Evolutionary conservation across 2,113 vertebrate genomes (phyloP).

Genomic region (Bufo bufo): DNA sequence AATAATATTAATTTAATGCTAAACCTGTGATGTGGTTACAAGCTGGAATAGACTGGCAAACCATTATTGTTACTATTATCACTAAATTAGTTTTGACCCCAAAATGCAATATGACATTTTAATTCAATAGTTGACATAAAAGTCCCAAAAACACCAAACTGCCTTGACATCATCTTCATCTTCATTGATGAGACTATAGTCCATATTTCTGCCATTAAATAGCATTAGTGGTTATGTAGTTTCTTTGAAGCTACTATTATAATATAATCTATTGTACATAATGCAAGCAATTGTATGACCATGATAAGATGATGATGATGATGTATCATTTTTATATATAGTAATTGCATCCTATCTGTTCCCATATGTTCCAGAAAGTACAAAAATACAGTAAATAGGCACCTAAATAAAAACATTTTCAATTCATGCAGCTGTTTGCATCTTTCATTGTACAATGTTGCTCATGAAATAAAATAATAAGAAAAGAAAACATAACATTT

Average conservation of each 20-base stretch:
- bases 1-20: not conserved
- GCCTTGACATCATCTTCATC: not conserved
- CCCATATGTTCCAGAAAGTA: not conserved
- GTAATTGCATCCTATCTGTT: not conserved
- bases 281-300: not conserved
- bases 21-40: too few relatives aligned
- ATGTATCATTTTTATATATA: not conserved
- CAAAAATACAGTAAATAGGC: not conserved
- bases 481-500: not conserved
- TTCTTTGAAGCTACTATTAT: not conserved
- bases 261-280: not conserved
- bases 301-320: not conserved
- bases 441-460: not conserved
- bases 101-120: not conserved
- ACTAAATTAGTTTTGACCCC: not conserved
- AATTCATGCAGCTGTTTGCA: not conserved
- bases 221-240: not conserved
- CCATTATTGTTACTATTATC: not conserved
- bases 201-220: not conserved
- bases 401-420: not conserved
- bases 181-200: not conserved
- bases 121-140: not conserved
- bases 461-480: constrained; percentile 13
- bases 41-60: not conserved
- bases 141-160: not conserved